Conservation (phyloP, 2,113 vertebrate species). For the Hymenochirus boettgeri region DNA sequence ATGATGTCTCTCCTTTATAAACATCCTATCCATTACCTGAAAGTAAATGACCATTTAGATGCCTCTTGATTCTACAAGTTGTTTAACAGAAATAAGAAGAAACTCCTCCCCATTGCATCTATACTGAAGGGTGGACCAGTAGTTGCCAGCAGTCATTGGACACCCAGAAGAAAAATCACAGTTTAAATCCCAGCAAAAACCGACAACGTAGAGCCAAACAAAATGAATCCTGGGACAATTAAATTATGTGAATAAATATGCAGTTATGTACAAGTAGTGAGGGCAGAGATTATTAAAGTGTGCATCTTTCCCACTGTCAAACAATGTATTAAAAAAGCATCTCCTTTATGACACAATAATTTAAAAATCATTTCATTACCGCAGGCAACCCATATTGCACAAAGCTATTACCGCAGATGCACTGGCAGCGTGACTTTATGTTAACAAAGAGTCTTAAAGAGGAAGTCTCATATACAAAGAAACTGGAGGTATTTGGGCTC, state of each 20-base stretch:
- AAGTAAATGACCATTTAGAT: no score
- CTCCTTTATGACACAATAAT: constrained; percentile 60
- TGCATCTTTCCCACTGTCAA: constrained; percentile 58
- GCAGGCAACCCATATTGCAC: constrained; percentile 49
- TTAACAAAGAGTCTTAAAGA: constrained; percentile 24
- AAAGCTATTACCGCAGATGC: constrained; percentile 41
- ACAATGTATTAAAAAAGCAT: constrained; percentile 64
- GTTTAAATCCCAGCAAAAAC: constrained; percentile 21
- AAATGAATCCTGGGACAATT: constrained; percentile 56
- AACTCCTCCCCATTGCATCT: no score
- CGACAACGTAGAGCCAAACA: constrained; percentile 27
- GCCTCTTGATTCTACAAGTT: no score
- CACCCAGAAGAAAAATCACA: constrained; percentile 10
- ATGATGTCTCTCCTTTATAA: no score
- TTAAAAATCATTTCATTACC: constrained; percentile 62
- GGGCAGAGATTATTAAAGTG: constrained; percentile 56
- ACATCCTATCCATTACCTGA: no score
- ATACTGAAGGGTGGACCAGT: no score
- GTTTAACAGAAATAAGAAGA: no score
- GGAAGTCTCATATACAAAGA: not conserved
- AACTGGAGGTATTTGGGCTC: not conserved
- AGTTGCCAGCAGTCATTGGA: constrained; percentile 22
- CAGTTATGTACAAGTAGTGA: constrained; percentile 51
- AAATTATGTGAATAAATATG: constrained; percentile 56
- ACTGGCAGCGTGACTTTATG: constrained; percentile 40